phyloP scores from a whole-genome alignment of 2,888 invertebrate genomes.

The Phragmatobia fuliginosa region DNA sequence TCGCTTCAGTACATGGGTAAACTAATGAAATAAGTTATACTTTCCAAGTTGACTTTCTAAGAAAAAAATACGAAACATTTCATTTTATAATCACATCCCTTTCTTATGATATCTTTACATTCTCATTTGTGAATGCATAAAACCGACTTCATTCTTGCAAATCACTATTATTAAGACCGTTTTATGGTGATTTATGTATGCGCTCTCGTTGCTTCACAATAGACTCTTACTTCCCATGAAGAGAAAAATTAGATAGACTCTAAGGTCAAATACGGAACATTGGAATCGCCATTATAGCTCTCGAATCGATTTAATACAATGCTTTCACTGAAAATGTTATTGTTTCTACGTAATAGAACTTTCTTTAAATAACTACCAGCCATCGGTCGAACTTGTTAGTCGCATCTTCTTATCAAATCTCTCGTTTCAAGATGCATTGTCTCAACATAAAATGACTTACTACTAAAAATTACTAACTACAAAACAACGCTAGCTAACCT shows the following conservation, averaged over 20 bases:
- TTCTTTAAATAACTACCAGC: constrained; percentile 4
- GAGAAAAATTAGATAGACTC: constrained; percentile 69
- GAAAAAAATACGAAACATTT: constrained; percentile 16
- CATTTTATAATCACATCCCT: constrained; percentile 20
- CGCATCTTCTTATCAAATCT: background rate
- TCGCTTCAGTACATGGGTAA: constrained; percentile 2
- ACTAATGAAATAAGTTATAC: constrained; percentile 12
- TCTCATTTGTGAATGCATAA: constrained; percentile 29
- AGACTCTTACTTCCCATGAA: constrained; percentile 65
- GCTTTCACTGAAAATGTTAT: constrained; percentile 67
- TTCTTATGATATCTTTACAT: constrained; percentile 24
- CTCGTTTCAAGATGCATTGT: background rate
- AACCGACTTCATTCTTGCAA: constrained; percentile 48
- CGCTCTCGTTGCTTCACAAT: constrained; percentile 53
- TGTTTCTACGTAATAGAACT: constrained; percentile 17
- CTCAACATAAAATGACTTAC: background rate
- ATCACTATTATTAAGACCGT: constrained; percentile 47
- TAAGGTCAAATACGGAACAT: constrained; percentile 67
- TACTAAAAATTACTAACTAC: background rate
- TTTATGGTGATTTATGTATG: constrained; percentile 33
- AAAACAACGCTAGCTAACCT: too few relatives aligned
- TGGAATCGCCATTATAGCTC: constrained; percentile 64
- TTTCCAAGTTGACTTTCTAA: constrained; percentile 6
- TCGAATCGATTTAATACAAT: constrained; percentile 62
- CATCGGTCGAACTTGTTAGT: background rate